Conservation (phyloP, 2,888 invertebrate species). For the Dynastes tityus region DNA sequence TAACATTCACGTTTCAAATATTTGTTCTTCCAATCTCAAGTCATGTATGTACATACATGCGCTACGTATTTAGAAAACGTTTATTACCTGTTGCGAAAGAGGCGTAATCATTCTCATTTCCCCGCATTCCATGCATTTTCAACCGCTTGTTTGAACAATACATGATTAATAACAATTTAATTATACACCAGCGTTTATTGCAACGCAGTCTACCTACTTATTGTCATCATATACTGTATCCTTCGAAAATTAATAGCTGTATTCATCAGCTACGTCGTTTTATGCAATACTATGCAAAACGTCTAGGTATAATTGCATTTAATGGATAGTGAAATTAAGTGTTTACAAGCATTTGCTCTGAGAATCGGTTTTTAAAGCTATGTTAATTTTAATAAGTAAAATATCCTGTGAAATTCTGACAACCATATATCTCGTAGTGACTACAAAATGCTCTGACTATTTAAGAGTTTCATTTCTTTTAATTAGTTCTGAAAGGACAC, state of each 20-base stretch:
- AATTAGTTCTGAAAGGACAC: no score
- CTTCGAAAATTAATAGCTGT: constrained; percentile 21
- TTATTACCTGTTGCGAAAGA: constrained; percentile 32
- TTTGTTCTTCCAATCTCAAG: background rate
- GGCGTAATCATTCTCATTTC: constrained; percentile 40
- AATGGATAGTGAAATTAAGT: background rate
- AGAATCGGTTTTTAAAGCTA: background rate
- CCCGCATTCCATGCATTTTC: constrained; percentile 47
- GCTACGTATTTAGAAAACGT: background rate
- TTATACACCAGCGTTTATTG: constrained; percentile 45
- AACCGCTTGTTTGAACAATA: constrained; percentile 40
- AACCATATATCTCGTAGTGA: no score
- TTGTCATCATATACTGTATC: constrained; percentile 8
- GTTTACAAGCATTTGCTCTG: background rate
- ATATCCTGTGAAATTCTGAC: no score
- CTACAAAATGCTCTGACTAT: no score
- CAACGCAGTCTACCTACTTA: constrained; percentile 31
- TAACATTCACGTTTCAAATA: background rate
- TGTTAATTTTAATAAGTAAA: no score
- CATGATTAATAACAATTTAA: constrained; percentile 44
- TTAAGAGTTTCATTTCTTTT: no score
- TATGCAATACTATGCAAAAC: constrained; percentile 1
- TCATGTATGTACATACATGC: background rate
- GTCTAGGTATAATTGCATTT: no score
- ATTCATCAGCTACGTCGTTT: background rate